These are phyloP conservation scores for Tipula helvola DNA, from an alignment of 2,888 invertebrate genomes.

Conservation along the genomic window DNA sequence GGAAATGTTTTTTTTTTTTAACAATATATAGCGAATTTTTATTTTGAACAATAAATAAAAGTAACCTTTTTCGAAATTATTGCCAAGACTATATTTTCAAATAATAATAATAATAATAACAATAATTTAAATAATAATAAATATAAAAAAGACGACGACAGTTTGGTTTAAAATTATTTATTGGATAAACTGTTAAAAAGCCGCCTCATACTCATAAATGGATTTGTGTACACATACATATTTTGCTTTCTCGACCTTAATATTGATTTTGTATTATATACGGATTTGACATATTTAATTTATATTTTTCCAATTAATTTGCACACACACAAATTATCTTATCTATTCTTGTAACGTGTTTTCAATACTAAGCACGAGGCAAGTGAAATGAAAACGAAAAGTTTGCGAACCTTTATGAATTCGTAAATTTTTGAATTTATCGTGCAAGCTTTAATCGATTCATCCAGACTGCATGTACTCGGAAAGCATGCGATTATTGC, in stretches of 20 bases:
- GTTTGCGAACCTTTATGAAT: not conserved
- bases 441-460: too few relatives aligned
- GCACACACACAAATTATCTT: not conserved
- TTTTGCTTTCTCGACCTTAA: not conserved
- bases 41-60: not conserved
- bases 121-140: constrained; percentile 4
- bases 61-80: not conserved
- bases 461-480: too few relatives aligned
- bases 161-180: not conserved
- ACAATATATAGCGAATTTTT: not conserved
- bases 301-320: not conserved
- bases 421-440: not conserved
- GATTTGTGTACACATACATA: not conserved
- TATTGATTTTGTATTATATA: not conserved
- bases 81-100: not conserved
- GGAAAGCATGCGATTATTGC: too few relatives aligned
- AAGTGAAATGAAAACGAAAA: not conserved
- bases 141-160: not conserved
- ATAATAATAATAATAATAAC: not conserved
- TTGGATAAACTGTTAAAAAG: not conserved
- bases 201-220: not conserved
- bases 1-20: not conserved
- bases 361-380: not conserved
- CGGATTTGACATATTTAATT: not conserved
- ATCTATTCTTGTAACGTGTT: not conserved